phyloP scores from a whole-genome alignment of 2,113 vertebrate species.

The Camelus bactrianus region DNA sequence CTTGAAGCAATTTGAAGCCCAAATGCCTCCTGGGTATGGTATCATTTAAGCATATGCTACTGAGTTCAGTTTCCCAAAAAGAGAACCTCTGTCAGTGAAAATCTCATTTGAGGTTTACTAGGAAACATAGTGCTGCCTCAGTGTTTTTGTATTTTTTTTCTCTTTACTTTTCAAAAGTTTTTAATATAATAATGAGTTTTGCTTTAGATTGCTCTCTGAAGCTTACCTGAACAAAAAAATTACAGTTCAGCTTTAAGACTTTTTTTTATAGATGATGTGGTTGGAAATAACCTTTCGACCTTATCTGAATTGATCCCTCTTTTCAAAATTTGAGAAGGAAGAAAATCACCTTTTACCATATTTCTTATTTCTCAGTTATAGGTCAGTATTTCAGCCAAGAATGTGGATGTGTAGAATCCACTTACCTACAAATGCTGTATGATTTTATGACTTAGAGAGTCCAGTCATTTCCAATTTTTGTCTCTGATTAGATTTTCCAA shows the following conservation, averaged over 20 bases:
- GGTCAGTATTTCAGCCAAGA: constrained; percentile 33
- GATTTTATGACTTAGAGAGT: constrained; percentile 71
- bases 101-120: constrained; percentile 23
- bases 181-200: constrained; percentile 52
- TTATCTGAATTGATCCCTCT: constrained; percentile 38
- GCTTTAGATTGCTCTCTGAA: constrained; percentile 50
- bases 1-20: constrained; percentile 59
- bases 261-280: constrained; percentile 24
- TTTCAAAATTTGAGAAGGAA: constrained; percentile 44
- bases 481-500: constrained; percentile 78
- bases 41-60: constrained; percentile 26
- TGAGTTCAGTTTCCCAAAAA: background rate
- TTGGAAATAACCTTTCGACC: constrained; percentile 54
- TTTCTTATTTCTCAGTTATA: constrained; percentile 55
- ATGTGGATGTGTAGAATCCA: constrained; percentile 51
- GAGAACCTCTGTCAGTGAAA: background rate
- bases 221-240: background rate
- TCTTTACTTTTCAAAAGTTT: constrained; percentile 35
- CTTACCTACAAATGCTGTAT: constrained; percentile 65
- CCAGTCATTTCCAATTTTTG: constrained; percentile 74
- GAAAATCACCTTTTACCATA: constrained; percentile 51
- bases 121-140: constrained; percentile 3
- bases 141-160: background rate
- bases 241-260: background rate
- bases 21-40: background rate